These are phyloP conservation scores for Diorhabda carinulata DNA, from an alignment of 1,140 invertebrate genomes.

Conservation along the genomic window DNA sequence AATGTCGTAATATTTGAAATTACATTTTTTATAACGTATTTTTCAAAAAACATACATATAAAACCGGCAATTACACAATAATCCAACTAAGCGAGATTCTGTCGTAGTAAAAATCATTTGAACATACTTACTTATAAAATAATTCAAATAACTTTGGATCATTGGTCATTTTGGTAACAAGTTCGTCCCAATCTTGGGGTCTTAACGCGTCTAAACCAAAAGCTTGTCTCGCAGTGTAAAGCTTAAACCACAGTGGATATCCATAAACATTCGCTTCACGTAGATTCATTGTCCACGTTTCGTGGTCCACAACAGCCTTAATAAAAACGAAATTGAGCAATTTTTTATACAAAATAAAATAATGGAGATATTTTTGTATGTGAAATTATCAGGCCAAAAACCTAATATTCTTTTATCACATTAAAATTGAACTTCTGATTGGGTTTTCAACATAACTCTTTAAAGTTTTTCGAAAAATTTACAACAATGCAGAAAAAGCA, in stretches of 20 bases:
- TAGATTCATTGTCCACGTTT: conserved; percentile 94
- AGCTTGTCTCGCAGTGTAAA: conserved; percentile 79
- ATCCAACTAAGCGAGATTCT: too few relatives aligned
- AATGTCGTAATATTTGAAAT: too few relatives aligned
- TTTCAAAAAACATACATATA: too few relatives aligned
- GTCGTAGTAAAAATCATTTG: background rate
- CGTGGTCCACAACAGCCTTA: conserved; percentile 87
- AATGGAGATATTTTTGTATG: too few relatives aligned
- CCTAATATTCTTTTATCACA: too few relatives aligned
- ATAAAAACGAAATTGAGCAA: conserved; percentile 17
- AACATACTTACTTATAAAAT: conserved; percentile 75
- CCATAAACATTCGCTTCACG: conserved; percentile 87
- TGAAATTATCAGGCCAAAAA: too few relatives aligned
- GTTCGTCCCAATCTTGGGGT: conserved; percentile 80
- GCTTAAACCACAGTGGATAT: conserved; percentile 84
- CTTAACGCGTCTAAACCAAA: conserved; percentile 77
- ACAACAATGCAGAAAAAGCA: too few relatives aligned
- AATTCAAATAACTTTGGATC: conserved; percentile 82
- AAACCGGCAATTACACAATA: too few relatives aligned
- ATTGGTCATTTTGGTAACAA: conserved; percentile 77
- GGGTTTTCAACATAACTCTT: too few relatives aligned
- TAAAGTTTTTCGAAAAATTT: too few relatives aligned
- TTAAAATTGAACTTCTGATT: too few relatives aligned
- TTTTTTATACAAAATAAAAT: background rate
- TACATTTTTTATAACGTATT: too few relatives aligned